These are phyloP conservation scores for Canis aureus DNA, from an alignment of 2,113 vertebrate species.

Conservation along the genomic window DNA sequence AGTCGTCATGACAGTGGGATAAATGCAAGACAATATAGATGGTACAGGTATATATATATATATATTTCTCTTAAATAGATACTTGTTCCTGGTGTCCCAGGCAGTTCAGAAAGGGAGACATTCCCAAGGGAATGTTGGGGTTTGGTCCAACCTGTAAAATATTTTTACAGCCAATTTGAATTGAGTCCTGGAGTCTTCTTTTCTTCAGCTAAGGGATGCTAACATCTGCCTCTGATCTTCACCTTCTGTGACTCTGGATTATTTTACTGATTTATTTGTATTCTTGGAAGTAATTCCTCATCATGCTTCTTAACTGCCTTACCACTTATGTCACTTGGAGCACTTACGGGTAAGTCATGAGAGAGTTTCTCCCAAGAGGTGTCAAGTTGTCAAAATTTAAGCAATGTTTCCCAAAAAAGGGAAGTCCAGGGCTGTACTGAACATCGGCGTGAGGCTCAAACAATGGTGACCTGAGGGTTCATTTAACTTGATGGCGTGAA, in stretches of 20 bases:
- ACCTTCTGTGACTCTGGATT: slow-evolving; percentile 18
- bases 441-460: not conserved
- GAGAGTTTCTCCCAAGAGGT: not conserved
- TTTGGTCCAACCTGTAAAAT: not conserved
- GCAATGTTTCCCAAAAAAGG: not conserved
- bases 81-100: not conserved
- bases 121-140: not conserved
- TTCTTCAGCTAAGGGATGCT: not conserved
- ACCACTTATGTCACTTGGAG: slow-evolving; percentile 22
- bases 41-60: not conserved
- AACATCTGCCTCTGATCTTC: not conserved
- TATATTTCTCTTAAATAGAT: not conserved
- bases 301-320: not conserved
- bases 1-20: not conserved
- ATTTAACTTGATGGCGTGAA: not conserved
- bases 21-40: not conserved
- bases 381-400: slow-evolving; percentile 36
- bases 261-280: slow-evolving; percentile 30
- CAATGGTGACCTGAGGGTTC: not conserved
- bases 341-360: not conserved
- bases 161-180: not conserved
- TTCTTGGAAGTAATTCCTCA: slow-evolving; percentile 39
- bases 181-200: not conserved
- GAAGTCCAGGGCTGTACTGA: not conserved
- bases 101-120: not conserved